phyloP scores from a whole-genome alignment of 1,140 invertebrate genomes.

The Notospermus geniculatus region DNA sequence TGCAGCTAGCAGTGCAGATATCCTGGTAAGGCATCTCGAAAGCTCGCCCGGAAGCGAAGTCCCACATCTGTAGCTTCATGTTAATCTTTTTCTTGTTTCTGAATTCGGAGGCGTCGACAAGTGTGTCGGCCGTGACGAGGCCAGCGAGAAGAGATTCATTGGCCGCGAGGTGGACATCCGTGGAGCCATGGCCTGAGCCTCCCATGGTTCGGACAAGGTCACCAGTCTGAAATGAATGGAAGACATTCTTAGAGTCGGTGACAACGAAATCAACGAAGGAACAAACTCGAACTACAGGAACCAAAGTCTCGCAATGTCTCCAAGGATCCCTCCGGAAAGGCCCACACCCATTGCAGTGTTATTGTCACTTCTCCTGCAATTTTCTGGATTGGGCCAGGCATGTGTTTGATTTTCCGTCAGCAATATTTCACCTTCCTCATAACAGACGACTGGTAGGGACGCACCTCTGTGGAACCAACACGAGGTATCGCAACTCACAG shows the following conservation, averaged over 20 bases:
- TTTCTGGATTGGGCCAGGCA: no score
- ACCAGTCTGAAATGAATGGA: constrained; percentile 43
- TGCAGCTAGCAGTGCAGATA: constrained; percentile 51
- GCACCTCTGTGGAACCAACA: no score
- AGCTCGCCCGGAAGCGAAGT: constrained; percentile 50
- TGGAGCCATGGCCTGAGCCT: constrained; percentile 50
- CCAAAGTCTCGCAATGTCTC: no score
- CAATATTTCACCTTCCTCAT: no score
- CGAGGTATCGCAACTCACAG: no score
- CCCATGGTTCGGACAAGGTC: constrained; percentile 54
- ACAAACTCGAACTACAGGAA: no score
- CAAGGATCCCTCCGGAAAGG: no score
- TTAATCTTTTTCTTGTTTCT: constrained; percentile 32
- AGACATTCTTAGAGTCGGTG: background rate
- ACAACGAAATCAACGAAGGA: no score
- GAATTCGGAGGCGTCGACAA: constrained; percentile 45
- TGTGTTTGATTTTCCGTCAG: no score
- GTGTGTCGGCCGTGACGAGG: constrained; percentile 51
- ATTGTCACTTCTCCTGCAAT: no score
- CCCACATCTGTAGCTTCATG: constrained; percentile 40
- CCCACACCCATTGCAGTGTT: no score
- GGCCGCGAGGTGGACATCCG: constrained; percentile 50
- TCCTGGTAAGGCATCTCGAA: constrained; percentile 48
- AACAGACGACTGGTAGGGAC: no score
- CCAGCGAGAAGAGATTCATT: constrained; percentile 51